Evolutionary conservation across 2,797 vertebrate genomes (phyloP).

Genomic region (Rhinella marina): DNA sequence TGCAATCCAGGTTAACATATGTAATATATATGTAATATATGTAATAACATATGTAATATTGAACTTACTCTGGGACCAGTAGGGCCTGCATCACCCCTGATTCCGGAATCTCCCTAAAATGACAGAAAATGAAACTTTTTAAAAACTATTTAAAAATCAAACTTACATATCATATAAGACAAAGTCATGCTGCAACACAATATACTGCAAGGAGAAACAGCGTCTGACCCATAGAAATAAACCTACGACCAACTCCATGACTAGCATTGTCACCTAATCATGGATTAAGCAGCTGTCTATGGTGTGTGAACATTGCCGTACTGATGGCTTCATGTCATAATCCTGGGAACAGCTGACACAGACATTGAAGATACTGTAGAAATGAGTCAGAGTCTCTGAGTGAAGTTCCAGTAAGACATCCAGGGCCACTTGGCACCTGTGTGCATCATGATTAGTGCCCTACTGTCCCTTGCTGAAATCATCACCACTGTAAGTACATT

Average conservation of each 20-base stretch:
- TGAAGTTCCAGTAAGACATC: background rate
- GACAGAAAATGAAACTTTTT: constrained; percentile 29
- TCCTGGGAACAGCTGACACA: constrained; percentile 33
- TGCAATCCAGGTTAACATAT: background rate
- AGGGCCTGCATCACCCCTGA: constrained; percentile 86
- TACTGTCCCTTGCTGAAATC: constrained; percentile 1
- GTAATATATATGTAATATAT: too few relatives aligned
- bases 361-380: background rate
- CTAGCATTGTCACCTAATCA: background rate
- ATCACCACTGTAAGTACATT: too few relatives aligned
- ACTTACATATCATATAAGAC: background rate
- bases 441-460: background rate
- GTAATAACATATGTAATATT: background rate
- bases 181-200: background rate
- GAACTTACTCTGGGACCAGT: constrained; percentile 86
- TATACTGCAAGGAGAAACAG: background rate
- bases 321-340: constrained; percentile 14
- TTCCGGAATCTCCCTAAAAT: constrained; percentile 88
- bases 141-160: background rate
- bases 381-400: constrained; percentile 21
- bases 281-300: constrained; percentile 26
- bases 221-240: background rate
- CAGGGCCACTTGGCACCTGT: background rate
- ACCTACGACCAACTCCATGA: background rate
- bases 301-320: constrained; percentile 5